Base-by-base conservation (phyloP, 2,888 invertebrate genomes). In the Dendrolimus pini region DNA sequence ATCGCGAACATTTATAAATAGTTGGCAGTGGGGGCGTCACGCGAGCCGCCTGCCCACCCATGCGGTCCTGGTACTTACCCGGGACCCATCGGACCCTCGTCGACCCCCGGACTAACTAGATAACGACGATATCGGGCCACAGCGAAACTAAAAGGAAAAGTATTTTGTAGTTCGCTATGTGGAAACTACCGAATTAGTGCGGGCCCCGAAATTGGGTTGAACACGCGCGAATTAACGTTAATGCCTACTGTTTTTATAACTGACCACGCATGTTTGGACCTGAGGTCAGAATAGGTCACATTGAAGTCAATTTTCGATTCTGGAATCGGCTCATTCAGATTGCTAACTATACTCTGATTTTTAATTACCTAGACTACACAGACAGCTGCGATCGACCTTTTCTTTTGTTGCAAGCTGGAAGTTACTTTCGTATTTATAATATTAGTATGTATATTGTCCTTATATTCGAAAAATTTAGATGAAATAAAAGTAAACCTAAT, bases 71-170 rank as follows among this genome's bases (percentile, higher is more conserved):
- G 85, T 81, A 73, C 85, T 82, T 80, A 80, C 87, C 80, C 83
- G 55, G 52, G 54, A 52, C 73, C 83, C 30, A 30, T 83, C 82
- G 83, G 80, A 89, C 89, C 89, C 88, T 88, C 83, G 89, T 89
- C 87, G 85, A 82, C 84, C 47, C 81, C 85, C 84, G 72, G 76
- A 68, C 77, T 77, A 80, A 80, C 89, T 85, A 88, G 89, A 89
- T 89, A 90, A 89, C 85, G 80, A 79, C 86, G 85, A 83, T 85
- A 87, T 84, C 85, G 83, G 80, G 78, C 74, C 74, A 78, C 47
- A 84, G 83, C 85, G 81, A 85, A 87, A 88, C 85, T 87, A 85
- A 83, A 47, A 80, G 87, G 82, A 86, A 88, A 88, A 85, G 85
- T 87, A 87, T 86, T 47, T 85, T 79, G 81, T 81, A 81, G 81